Percentiles rank a stretch among this genome's conserved stretches.
These are phyloP conservation scores for Polia nebulosa DNA, from an alignment of 2,888 invertebrate species.

Conservation along the genomic window DNA sequence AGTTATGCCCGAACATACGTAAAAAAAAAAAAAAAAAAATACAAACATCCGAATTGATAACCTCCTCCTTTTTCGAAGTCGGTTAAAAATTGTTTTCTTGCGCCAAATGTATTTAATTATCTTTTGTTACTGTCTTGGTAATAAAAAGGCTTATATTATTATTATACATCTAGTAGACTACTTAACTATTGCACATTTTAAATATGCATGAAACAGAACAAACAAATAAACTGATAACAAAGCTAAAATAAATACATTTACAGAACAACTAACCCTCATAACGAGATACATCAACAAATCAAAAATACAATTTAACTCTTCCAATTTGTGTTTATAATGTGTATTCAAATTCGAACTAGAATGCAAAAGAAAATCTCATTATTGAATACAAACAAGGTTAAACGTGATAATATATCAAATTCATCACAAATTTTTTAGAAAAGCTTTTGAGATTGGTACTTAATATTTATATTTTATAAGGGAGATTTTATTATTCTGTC, in stretches of 20 bases:
- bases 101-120: too few species aligned
- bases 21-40: too few species aligned
- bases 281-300: constrained; percentile 37
- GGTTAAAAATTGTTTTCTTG: too few species aligned
- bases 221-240: background rate
- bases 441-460: background rate
- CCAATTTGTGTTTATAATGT: constrained; percentile 19
- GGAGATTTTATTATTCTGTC: background rate
- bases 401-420: constrained; percentile 20
- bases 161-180: background rate
- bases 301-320: constrained; percentile 42
- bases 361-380: constrained; percentile 31
- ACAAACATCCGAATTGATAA: too few species aligned
- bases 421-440: constrained; percentile 15
- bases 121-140: too few species aligned
- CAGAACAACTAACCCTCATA: background rate
- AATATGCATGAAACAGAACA: background rate
- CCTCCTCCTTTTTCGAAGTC: too few species aligned
- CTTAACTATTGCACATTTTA: too few species aligned
- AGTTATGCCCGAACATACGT: too few species aligned
- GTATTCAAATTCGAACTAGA: constrained; percentile 36
- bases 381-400: constrained; percentile 25
- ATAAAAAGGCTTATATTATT: too few species aligned
- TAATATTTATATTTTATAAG: constrained; percentile 11
- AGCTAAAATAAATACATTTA: constrained; percentile 19